Conservation (phyloP, 2,888 invertebrate species). For the Diadegma fenestrale region DNA sequence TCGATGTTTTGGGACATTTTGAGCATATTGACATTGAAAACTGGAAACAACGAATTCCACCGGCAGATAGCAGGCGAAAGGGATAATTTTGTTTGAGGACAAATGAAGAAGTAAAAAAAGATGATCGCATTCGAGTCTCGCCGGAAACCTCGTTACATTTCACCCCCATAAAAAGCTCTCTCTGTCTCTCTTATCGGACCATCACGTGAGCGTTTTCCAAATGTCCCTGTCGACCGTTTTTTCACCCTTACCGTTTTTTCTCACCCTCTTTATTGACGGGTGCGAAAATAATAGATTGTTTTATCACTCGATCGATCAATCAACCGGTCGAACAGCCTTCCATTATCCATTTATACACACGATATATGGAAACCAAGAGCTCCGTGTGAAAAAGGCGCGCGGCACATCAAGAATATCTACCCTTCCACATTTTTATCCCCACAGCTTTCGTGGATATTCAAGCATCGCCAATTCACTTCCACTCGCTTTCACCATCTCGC, state of each 20-base stretch:
- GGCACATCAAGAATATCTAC: background rate
- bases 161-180: background rate
- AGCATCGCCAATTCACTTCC: background rate
- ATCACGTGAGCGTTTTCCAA: constrained; percentile 4
- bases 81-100: background rate
- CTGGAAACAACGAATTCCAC: too few relatives aligned
- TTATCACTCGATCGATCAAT: constrained; percentile 65
- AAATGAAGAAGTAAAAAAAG: background rate
- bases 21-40: too few relatives aligned
- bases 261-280: constrained; percentile 24
- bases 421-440: background rate
- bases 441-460: background rate
- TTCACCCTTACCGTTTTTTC: background rate
- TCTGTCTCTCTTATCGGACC: constrained; percentile 1
- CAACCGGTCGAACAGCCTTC: constrained; percentile 38
- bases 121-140: background rate
- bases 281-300: constrained; percentile 58
- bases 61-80: background rate
- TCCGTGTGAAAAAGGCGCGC: constrained; percentile 11
- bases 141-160: constrained; percentile 2
- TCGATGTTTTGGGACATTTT: too few relatives aligned
- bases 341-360: constrained; percentile 8
- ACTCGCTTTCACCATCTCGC: background rate
- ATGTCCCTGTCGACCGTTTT: constrained; percentile 4
- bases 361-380: background rate